Conservation (phyloP, 2,888 invertebrate genomes). For the Microctonus hyperodae region DNA sequence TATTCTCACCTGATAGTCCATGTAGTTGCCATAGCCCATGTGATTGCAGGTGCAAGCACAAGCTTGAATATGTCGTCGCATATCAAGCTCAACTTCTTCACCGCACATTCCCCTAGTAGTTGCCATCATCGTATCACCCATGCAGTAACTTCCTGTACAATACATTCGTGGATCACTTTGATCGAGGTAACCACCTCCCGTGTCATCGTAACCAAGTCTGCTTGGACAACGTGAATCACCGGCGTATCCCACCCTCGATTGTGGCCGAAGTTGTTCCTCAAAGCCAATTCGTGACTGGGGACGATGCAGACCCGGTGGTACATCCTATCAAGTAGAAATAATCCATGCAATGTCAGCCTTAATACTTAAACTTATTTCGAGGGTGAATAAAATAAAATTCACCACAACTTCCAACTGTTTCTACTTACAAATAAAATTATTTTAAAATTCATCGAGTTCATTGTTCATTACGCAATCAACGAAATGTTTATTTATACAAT, state of each 20-base stretch:
- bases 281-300: conserved; percentile 60
- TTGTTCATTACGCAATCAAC: too few species aligned
- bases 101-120: conserved; percentile 61
- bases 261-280: conserved; percentile 56
- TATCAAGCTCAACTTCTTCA: conserved; percentile 80
- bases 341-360: not conserved
- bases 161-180: conserved; percentile 61
- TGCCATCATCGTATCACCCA: conserved; percentile 63
- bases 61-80: conserved; percentile 86
- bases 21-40: conserved; percentile 92
- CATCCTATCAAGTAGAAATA: conserved; percentile 36
- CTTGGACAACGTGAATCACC: conserved; percentile 61
- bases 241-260: conserved; percentile 59
- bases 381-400: too few species aligned
- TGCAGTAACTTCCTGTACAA: conserved; percentile 61
- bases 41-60: conserved; percentile 92
- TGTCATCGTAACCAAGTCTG: conserved; percentile 60
- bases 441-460: too few species aligned
- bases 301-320: conserved; percentile 51
- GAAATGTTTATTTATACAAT: too few species aligned
- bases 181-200: conserved; percentile 59
- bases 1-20: conserved; percentile 82
- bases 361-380: not conserved
- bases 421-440: too few species aligned
- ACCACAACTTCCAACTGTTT: too few species aligned